A percentile compares a stretch with the other conserved stretches of the same genome.
Conservation (phyloP, 2,797 vertebrate species). For the Artibeus lituratus region DNA sequence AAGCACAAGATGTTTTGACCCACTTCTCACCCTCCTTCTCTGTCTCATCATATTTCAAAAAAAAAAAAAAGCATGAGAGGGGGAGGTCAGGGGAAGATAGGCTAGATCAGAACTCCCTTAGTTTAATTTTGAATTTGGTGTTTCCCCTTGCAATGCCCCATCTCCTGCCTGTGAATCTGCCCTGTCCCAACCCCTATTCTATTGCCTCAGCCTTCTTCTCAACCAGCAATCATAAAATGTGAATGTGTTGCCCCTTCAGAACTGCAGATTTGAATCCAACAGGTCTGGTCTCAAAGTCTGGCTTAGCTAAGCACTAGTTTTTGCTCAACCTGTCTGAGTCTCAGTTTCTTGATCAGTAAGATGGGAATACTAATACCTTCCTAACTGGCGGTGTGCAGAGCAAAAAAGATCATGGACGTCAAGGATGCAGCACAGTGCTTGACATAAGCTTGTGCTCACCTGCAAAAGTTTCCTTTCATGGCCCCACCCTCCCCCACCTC, state of each 20-base stretch:
- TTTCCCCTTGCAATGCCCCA: not conserved
- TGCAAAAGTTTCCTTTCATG: not conserved
- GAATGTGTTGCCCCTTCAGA: not conserved
- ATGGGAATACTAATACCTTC: not conserved
- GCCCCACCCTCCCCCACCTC: not conserved
- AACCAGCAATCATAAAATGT: not conserved
- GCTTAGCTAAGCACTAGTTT: not conserved
- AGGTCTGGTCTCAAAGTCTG: not conserved
- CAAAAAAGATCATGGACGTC: fast-evolving
- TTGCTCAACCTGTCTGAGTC: not conserved
- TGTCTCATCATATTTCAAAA: not conserved
- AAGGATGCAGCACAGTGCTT: not conserved
- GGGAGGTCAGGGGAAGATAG: not conserved
- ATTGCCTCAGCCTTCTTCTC: not conserved
- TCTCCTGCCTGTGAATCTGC: not conserved
- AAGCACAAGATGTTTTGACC: not conserved
- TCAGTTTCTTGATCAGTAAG: not conserved
- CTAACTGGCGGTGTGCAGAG: not conserved
- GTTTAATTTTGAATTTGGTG: not conserved
- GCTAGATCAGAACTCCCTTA: not conserved
- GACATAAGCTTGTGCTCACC: not conserved
- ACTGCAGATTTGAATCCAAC: not conserved
- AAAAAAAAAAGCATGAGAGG: not conserved
- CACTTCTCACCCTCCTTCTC: not conserved
- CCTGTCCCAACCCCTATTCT: not conserved